A percentile compares a stretch with the other conserved stretches of the same genome.
phyloP scores from a whole-genome alignment of 2,113 vertebrate genomes.

The Probosciger aterrimus region DNA sequence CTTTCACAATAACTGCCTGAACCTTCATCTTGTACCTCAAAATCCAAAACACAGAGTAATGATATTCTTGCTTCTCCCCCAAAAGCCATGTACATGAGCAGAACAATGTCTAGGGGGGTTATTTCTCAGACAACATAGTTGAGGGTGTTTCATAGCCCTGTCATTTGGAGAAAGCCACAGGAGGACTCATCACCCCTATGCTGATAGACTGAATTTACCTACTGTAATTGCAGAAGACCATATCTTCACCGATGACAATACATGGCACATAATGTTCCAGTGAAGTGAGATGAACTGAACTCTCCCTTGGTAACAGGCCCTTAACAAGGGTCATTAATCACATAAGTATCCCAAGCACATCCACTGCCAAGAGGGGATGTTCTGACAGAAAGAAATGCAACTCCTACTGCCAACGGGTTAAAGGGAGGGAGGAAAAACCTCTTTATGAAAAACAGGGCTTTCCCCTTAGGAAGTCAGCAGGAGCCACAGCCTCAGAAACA shows the following conservation, averaged over 20 bases:
- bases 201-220: conserved; percentile 55
- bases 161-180: not conserved
- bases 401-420: conserved; percentile 14
- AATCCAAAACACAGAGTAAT: not conserved
- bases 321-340: conserved; percentile 75
- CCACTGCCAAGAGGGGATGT: conserved; percentile 61
- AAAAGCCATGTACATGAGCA: not conserved
- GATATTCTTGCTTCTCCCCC: not conserved
- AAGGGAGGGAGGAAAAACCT: conserved; percentile 1
- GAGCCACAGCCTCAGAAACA: conserved; percentile 21
- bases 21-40: not conserved
- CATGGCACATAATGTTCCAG: conserved; percentile 42
- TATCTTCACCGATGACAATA: conserved; percentile 46
- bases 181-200: not conserved
- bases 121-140: not conserved
- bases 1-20: not conserved
- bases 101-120: not conserved
- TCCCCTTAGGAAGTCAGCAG: conserved; percentile 22
- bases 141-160: not conserved
- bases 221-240: conserved; percentile 35
- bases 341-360: not conserved
- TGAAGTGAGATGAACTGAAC: conserved; percentile 74
- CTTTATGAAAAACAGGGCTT: conserved; percentile 23
- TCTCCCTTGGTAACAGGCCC: conserved; percentile 59
- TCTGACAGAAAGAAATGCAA: conserved; percentile 40